These are phyloP conservation scores for Malacosoma neustria DNA, from an alignment of 2,888 invertebrate species.

Conservation along the genomic window DNA sequence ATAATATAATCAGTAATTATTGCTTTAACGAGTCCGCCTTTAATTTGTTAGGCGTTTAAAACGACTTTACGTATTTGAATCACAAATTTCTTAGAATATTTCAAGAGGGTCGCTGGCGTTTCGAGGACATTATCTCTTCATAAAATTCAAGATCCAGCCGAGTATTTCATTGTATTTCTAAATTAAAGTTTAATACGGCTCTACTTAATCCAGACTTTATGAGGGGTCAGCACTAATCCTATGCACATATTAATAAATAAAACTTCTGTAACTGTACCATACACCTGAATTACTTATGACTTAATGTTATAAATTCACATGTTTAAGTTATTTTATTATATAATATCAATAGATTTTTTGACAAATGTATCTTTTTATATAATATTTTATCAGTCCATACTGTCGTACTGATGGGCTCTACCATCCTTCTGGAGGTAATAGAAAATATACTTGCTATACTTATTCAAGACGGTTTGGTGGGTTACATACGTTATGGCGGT, in stretches of 20 bases:
- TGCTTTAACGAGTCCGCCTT: constrained; percentile 70
- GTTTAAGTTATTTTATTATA: neutral
- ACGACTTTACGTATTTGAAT: constrained; percentile 74
- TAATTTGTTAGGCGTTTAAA: constrained; percentile 75
- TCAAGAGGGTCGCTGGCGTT: constrained; percentile 67
- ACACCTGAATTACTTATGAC: no score
- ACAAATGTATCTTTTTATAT: neutral
- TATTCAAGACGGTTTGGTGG: no score
- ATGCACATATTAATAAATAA: constrained; percentile 4
- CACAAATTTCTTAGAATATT: constrained; percentile 74
- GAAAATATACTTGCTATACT: no score
- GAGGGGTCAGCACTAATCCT: constrained; percentile 13
- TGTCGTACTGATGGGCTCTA: no score
- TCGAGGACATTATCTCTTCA: constrained; percentile 71
- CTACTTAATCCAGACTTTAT: constrained; percentile 21
- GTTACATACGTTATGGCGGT: no score
- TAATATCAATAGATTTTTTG: neutral
- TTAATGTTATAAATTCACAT: constrained; percentile 1
- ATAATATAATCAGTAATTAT: constrained; percentile 72
- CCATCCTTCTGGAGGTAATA: no score
- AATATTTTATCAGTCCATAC: no score
- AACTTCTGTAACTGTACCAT: no score
- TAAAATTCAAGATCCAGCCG: constrained; percentile 67
- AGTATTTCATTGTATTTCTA: constrained; percentile 62
- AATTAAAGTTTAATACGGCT: constrained; percentile 47